Conservation (phyloP, 2,888 invertebrate species). For the Electrophaes corylata region DNA sequence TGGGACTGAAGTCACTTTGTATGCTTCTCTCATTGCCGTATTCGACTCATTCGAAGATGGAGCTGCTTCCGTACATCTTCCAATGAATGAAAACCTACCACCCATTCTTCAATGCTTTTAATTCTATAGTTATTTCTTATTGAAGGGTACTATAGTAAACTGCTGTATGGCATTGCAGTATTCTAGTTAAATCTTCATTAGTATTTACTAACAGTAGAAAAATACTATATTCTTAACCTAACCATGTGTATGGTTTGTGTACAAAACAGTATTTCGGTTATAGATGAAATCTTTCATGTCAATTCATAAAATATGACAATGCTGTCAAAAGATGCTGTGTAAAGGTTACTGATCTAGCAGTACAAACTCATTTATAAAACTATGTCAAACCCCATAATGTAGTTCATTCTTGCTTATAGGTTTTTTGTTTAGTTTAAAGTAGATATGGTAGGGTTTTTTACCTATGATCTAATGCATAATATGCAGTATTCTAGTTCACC, state of each 20-base stretch:
- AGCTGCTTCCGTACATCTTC: background rate
- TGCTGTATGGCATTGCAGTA: background rate
- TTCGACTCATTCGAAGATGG: conserved; percentile 1
- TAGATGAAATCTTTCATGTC: background rate
- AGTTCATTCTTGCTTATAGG: too few species aligned
- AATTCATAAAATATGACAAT: background rate
- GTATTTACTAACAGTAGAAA: background rate
- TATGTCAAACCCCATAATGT: too few species aligned
- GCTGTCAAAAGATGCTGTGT: conserved; percentile 4
- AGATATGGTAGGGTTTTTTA: too few species aligned
- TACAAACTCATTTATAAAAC: background rate
- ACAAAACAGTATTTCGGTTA: background rate
- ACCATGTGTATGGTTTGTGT: background rate
- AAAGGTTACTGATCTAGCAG: background rate
- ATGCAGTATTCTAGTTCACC: too few species aligned
- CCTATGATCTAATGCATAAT: too few species aligned
- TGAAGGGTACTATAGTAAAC: background rate
- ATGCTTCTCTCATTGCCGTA: background rate
- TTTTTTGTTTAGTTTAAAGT: too few species aligned
- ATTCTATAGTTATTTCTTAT: background rate
- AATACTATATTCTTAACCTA: background rate
- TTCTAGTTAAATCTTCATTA: background rate
- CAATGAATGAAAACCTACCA: conserved; percentile 1
- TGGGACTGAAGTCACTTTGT: conserved; percentile 2
- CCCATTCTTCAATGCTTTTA: conserved; percentile 1